phyloP scores from a whole-genome alignment of 2,113 vertebrate genomes.

The Mus musculus region DNA sequence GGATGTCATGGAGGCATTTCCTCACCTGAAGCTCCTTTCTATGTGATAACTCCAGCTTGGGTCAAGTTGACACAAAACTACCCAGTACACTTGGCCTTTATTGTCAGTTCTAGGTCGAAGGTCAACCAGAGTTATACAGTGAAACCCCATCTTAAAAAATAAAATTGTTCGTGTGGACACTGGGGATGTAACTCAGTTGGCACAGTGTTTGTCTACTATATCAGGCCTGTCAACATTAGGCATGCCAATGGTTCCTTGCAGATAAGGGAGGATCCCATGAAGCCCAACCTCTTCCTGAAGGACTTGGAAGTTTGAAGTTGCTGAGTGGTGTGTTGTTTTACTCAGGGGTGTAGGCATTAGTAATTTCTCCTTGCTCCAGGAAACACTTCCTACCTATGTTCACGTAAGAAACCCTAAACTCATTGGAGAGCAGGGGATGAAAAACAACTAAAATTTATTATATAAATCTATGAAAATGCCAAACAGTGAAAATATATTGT shows the following conservation, averaged over 20 bases:
- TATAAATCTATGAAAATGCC: background rate
- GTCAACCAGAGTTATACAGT: background rate
- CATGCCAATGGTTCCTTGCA: background rate
- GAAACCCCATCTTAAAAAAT: background rate
- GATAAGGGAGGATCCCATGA: background rate
- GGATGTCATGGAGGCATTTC: too few relatives aligned
- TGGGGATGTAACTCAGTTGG: background rate
- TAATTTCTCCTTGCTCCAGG: background rate
- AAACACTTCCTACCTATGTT: background rate
- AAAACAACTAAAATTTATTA: background rate
- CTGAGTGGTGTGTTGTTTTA: background rate
- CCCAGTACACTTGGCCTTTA: background rate
- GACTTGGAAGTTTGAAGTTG: background rate
- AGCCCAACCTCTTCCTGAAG: background rate
- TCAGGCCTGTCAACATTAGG: background rate
- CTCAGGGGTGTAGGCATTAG: background rate
- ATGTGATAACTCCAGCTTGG: too few relatives aligned
- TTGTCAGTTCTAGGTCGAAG: background rate
- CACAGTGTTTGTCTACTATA: background rate
- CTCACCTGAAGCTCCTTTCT: too few relatives aligned
- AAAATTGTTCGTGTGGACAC: background rate
- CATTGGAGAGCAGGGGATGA: background rate
- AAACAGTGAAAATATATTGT: too few relatives aligned
- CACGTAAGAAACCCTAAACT: background rate
- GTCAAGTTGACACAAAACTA: too few relatives aligned